phyloP scores from a whole-genome alignment of 1,140 invertebrate species.

The Drosophila lacertosa region DNA sequence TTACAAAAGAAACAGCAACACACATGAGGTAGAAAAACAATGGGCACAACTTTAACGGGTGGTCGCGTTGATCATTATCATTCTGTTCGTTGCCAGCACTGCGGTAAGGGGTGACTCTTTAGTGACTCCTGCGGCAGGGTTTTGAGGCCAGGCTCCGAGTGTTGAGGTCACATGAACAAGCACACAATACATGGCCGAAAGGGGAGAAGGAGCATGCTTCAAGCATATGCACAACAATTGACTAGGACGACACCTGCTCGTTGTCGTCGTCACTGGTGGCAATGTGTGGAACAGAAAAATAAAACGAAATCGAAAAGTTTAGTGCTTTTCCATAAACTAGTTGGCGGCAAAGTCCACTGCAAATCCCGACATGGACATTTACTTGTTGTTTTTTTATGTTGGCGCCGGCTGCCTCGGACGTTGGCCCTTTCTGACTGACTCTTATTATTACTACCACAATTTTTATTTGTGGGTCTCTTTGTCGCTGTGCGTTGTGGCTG shows the following conservation, averaged over 20 bases:
- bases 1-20: slow-evolving; percentile 60
- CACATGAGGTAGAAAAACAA: slow-evolving; percentile 64
- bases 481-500: slow-evolving; percentile 11
- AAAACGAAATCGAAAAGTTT: slow-evolving; percentile 58
- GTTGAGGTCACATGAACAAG: slow-evolving; percentile 72
- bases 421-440: slow-evolving; percentile 54
- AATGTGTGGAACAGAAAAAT: slow-evolving; percentile 42
- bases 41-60: slow-evolving; percentile 69
- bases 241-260: slow-evolving; percentile 20
- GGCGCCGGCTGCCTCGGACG: slow-evolving; percentile 55
- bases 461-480: slow-evolving; percentile 66
- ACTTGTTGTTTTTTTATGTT: slow-evolving; percentile 41
- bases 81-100: slow-evolving; percentile 19
- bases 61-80: slow-evolving; percentile 73
- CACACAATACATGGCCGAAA: slow-evolving; percentile 56
- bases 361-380: slow-evolving; percentile 12
- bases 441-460: slow-evolving; percentile 72
- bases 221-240: slow-evolving; percentile 33
- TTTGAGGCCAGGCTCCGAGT: slow-evolving; percentile 68
- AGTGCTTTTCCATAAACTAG: slow-evolving; percentile 73
- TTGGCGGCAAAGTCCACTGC: slow-evolving; percentile 26
- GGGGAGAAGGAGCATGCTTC: not conserved
- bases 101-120: slow-evolving; percentile 48
- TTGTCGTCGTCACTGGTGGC: not conserved
- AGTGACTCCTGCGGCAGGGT: slow-evolving; percentile 65